These are phyloP conservation scores for Heteractis magnifica DNA, from an alignment of 92 coral and sea anemone species.

Conservation along the genomic window DNA sequence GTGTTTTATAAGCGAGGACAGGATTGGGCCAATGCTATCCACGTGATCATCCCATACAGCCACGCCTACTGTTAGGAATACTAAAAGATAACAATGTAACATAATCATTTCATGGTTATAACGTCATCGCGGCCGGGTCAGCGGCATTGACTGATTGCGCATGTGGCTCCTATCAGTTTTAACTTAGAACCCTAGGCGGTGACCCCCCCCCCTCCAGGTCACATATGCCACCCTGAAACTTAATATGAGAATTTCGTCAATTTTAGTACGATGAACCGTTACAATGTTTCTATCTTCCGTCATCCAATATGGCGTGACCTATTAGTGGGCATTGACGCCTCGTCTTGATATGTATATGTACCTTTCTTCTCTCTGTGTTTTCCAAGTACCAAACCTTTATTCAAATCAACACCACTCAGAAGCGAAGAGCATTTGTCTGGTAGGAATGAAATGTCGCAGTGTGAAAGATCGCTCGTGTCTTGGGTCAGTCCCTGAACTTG, in stretches of 20 bases:
- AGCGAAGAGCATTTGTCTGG: conserved; percentile 35
- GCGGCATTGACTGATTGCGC: background rate
- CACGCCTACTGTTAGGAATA: conserved; percentile 33
- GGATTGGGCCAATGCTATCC: conserved; percentile 13
- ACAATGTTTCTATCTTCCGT: background rate
- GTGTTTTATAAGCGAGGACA: conserved; percentile 25
- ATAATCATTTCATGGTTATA: too few species aligned
- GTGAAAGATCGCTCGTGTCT: background rate
- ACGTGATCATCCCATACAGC: conserved; percentile 35
- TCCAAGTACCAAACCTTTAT: conserved; percentile 30
- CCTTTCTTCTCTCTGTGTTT: conserved; percentile 23
- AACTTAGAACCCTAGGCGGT: too few species aligned
- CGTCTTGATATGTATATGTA: background rate
- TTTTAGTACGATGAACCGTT: too few species aligned
- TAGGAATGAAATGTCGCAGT: conserved; percentile 9
- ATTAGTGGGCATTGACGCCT: too few species aligned
- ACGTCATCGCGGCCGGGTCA: background rate
- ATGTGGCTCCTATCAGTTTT: background rate
- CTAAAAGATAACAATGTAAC: background rate
- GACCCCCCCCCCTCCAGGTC: too few species aligned
- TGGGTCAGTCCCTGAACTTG: background rate
- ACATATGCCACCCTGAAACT: too few species aligned
- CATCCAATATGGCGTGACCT: background rate
- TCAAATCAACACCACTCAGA: conserved; percentile 12
- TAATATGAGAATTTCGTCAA: too few species aligned